These are phyloP conservation scores for Mercenaria mercenaria DNA, from an alignment of 1,140 invertebrate genomes.

Conservation along the genomic window DNA sequence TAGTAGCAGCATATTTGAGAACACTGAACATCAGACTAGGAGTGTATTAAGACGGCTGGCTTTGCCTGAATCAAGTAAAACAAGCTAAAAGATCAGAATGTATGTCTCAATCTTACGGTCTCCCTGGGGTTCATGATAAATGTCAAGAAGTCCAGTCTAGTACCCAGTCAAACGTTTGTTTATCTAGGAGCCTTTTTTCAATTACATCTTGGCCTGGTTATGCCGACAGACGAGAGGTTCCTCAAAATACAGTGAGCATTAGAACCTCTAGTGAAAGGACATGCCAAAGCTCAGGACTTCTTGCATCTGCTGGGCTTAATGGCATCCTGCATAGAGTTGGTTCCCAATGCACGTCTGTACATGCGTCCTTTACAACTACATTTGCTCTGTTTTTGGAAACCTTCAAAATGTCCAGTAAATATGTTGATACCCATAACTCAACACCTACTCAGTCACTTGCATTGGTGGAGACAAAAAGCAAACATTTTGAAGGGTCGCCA, in stretches of 20 bases:
- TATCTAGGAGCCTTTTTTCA: constrained; percentile 32
- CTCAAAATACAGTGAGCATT: neutral
- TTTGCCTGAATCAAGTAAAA: neutral
- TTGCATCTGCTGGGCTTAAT: constrained; percentile 2
- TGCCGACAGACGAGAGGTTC: neutral
- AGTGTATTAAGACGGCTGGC: constrained; percentile 51
- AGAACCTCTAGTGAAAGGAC: neutral
- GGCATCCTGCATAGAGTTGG: constrained; percentile 37
- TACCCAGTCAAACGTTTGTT: neutral
- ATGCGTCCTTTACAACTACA: constrained; percentile 31
- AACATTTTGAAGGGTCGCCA: too few species aligned
- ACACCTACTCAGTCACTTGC: constrained; percentile 1
- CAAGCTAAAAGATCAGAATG: neutral
- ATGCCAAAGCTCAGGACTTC: neutral
- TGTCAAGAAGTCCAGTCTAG: neutral
- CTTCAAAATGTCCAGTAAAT: neutral
- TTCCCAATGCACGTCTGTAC: constrained; percentile 48
- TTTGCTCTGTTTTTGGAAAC: constrained; percentile 31
- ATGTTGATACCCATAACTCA: neutral
- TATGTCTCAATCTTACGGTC: neutral
- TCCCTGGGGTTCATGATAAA: constrained; percentile 33
- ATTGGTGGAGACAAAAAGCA: constrained; percentile 14
- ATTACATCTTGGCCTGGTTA: neutral
- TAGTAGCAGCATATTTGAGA: constrained; percentile 34
- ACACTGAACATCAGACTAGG: neutral